Base-by-base conservation (phyloP, 2,888 invertebrate genomes). In the Trissolcus brochymenae region DNA sequence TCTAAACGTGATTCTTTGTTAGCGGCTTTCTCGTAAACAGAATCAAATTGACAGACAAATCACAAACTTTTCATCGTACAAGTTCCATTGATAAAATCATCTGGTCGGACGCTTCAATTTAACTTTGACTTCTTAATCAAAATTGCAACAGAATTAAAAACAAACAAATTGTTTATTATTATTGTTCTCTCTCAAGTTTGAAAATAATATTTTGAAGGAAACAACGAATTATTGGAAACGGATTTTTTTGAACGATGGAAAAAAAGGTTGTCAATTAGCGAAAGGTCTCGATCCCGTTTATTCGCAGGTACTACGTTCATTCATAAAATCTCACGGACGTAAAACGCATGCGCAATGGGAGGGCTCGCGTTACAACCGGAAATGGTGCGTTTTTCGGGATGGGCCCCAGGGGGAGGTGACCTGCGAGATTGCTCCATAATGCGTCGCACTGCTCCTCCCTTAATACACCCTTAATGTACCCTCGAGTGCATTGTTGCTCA, bases 331-430 rank as follows among this genome's bases (percentile, higher is more conserved):
- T 11, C 56, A 62, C 25, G 25, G 43, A 53, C 67, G 60, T 50
- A 56, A 25, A 50, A 64, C 68, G 53, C 59, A 54, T 70, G 66
- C 70, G 78, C 68, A 57, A 60, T 46, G 64, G 60, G 1, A n/a
- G 19, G 61, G 57, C 87, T 88, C 88, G 83, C 84, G 84, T 88
- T 88, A 88, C 88, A 87, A 87, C 88, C 88, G 88, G 88, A 88
- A 88, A 87, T 82, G 82, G 85, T 79, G 81, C 82, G 66, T 53
- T 74, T 73, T 73, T 35, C 77, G 81, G 80, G 81, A 76, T 76
- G 79, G 80, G 80, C 51, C 71, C 80, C 79, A 80, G 81, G 81
- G 79, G 83, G 80, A 81, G 83, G 81, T 70, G 79, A 80, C 84
- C 83, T 84, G 84, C 84, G 83, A 53, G 62, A 84, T 83, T 85